A percentile compares a stretch with the other conserved stretches of the same genome.
These are phyloP conservation scores for Brachypalpus laphriformis DNA, from an alignment of 2,888 invertebrate species.

Conservation along the genomic window DNA sequence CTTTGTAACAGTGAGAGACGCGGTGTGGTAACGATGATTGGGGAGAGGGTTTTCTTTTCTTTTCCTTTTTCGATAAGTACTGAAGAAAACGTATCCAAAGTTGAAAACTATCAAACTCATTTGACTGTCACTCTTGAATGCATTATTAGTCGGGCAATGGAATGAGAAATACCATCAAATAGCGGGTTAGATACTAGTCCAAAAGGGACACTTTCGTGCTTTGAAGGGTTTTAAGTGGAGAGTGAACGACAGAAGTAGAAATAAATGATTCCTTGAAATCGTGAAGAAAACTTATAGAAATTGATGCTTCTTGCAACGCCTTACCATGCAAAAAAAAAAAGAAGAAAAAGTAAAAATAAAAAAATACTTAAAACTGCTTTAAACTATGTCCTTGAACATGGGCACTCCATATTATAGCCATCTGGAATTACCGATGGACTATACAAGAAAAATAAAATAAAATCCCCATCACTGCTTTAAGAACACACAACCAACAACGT, in stretches of 20 bases:
- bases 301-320: conserved; percentile 37
- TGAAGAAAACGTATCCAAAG: conserved; percentile 19
- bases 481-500: conserved; percentile 75
- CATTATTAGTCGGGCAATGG: not conserved
- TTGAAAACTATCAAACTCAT: not conserved
- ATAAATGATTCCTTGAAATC: not conserved
- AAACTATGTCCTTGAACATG: not conserved
- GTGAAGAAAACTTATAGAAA: not conserved
- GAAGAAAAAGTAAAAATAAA: too few relatives aligned
- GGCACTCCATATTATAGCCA: not conserved
- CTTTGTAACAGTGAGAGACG: conserved; percentile 23
- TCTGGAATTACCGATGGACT: not conserved
- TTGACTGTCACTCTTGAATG: not conserved
- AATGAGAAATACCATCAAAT: conserved; percentile 16
- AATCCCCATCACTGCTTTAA: conserved; percentile 18
- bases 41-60: not conserved
- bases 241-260: not conserved
- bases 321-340: conserved; percentile 3
- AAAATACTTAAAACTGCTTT: not conserved
- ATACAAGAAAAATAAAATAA: not conserved
- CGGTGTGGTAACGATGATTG: conserved; percentile 30
- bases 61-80: not conserved
- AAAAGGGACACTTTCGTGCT: not conserved
- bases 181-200: not conserved
- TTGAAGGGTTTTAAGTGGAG: conserved; percentile 26